Evolutionary conservation across 2,888 invertebrate genomes (phyloP).

Genomic region (Ectemnius lituratus): DNA sequence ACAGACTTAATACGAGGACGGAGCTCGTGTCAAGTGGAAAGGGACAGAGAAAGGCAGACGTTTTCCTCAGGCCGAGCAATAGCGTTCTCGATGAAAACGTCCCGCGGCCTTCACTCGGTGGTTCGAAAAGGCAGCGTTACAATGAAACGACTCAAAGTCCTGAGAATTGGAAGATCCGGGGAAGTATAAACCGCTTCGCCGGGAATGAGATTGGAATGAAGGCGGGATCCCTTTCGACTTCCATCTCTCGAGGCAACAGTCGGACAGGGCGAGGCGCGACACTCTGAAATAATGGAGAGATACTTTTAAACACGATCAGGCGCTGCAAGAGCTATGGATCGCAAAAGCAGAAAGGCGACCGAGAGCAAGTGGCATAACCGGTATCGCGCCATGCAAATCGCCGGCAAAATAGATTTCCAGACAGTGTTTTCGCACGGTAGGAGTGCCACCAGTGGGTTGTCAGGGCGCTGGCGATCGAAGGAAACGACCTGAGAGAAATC

Average conservation of each 20-base stretch:
- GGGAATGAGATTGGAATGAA: slow-evolving; percentile 13
- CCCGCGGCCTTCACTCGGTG: neutral
- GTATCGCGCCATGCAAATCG: slow-evolving; percentile 11
- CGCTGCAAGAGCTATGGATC: neutral
- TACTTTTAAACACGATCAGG: neutral
- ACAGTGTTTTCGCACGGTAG: neutral
- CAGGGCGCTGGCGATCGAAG: neutral
- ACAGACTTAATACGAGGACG: slow-evolving; percentile 11
- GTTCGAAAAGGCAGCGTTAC: slow-evolving; percentile 5
- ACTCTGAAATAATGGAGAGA: neutral
- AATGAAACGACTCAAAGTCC: slow-evolving; percentile 5
- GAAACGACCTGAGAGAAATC: neutral
- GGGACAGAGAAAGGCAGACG: slow-evolving; percentile 2
- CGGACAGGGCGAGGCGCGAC: too few relatives aligned
- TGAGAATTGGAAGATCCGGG: slow-evolving; percentile 26
- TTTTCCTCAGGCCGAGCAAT: slow-evolving; percentile 16
- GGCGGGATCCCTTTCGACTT: slow-evolving; percentile 3
- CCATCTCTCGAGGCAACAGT: slow-evolving; percentile 14
- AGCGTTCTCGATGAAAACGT: slow-evolving; percentile 17
- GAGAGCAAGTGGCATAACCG: slow-evolving; percentile 7
- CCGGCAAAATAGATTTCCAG: slow-evolving; percentile 19
- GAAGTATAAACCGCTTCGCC: slow-evolving; percentile 18
- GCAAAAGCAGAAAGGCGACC: neutral
- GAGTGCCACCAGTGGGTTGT: neutral
- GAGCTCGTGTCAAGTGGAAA: too few relatives aligned